Evolutionary conservation across 2,113 vertebrate species (phyloP), one percentile per base, ranked within the genome.

Genomic region (Mixornis gularis): DNA sequence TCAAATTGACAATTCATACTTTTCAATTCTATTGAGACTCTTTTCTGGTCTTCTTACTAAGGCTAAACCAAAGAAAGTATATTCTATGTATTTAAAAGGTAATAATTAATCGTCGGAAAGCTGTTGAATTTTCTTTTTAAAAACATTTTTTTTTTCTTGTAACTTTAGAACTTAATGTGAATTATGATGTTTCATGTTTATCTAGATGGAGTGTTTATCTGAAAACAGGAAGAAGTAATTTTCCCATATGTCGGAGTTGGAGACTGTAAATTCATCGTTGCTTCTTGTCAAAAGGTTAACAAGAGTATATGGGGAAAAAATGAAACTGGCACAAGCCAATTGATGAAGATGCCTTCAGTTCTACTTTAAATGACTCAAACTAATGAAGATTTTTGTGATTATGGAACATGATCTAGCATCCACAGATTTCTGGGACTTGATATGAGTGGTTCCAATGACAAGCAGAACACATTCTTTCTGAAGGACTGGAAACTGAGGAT

Each of bases 221-320:
- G 34, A 30, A 86, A 82, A 85, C 3, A 64, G 13, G 44, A 59
- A 78, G 53, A 87, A 65, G 9, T 13, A 40, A 52, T 58, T 86
- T 91, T 82, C 40, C 25, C 9, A 25, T 40, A 30, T 7, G 7
- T 88, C 20, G 88, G 29, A 51, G 14, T 3, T 77, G 16, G 24
- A 73, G 12, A 18, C 29, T 5, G 18, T 14, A 59, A 58, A 63
- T 58, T 88, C 6, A 22, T 40, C 30, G 12, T 9, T 79, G 5
- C 1, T 64, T 68, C 25, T 52, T 66, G 6, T 79, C 59, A 48
- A 65, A 90, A 49, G 14, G 1, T 48, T 63, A 40, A 8, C 32
- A 59, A 53, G 8, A 43, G 1, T 29, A 38, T 17, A 6, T 1
- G 2, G 12, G 1, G 3, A 12, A 59, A 46, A 66, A 34, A 13